phyloP scores from a whole-genome alignment of 2,888 invertebrate species.

The Agrenia bidenticulata region DNA sequence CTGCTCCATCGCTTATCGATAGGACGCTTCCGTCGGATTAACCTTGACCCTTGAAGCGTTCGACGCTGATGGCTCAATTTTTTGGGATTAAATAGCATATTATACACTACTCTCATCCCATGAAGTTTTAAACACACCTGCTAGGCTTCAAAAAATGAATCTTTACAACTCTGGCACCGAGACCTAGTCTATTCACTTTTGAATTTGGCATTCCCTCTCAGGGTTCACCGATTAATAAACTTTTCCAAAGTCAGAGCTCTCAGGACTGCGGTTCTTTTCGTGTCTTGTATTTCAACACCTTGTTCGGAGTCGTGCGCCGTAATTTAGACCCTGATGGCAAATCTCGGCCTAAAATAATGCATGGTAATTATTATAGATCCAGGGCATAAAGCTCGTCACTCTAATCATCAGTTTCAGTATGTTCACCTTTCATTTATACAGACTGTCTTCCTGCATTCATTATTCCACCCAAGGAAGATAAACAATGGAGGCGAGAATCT shows the following conservation, averaged over 20 bases:
- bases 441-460: not conserved
- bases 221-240: conserved; percentile 2
- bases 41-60: too few relatives aligned
- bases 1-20: too few relatives aligned
- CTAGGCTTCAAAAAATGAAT: not conserved
- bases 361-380: conserved; percentile 47
- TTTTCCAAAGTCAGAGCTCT: conserved; percentile 9
- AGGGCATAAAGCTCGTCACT: conserved; percentile 44
- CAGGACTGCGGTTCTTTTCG: conserved; percentile 25
- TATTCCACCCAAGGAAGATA: conserved; percentile 1
- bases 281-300: conserved; percentile 46
- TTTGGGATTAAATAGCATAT: too few relatives aligned
- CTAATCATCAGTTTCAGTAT: conserved; percentile 14
- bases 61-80: too few relatives aligned
- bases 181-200: conserved; percentile 14
- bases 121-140: conserved; percentile 16
- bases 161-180: too few relatives aligned
- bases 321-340: conserved; percentile 42
- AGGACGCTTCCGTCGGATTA: too few relatives aligned
- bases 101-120: conserved; percentile 6
- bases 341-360: conserved; percentile 40
- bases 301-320: conserved; percentile 41
- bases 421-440: not conserved
- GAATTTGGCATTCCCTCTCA: conserved; percentile 8
- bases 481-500: conserved; percentile 7